These are phyloP conservation scores for Brachypterus glaber DNA, from an alignment of 2,888 invertebrate species.

Conservation along the genomic window DNA sequence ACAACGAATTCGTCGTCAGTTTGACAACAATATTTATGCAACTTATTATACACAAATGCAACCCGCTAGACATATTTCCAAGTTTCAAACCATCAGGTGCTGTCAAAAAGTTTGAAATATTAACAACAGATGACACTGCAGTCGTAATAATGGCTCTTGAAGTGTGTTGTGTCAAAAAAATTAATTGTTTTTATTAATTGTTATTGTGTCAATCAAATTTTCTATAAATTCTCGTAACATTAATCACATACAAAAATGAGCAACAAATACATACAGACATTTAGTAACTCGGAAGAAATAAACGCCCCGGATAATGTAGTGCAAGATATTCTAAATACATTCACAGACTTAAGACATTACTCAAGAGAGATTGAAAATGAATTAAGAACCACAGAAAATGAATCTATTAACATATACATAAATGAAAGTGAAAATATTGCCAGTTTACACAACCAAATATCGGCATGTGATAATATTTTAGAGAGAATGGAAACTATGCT, in stretches of 20 bases:
- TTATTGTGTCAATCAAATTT: constrained; percentile 14
- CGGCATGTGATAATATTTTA: constrained; percentile 89
- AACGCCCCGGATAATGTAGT: constrained; percentile 73
- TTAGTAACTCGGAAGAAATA: constrained; percentile 21
- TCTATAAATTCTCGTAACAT: constrained; percentile 2
- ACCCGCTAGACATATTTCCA: no score
- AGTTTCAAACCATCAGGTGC: no score
- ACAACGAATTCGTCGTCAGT: no score
- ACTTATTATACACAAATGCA: no score
- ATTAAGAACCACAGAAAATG: constrained; percentile 80
- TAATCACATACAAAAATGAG: constrained; percentile 13
- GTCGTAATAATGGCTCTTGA: no score
- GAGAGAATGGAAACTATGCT: constrained; percentile 73
- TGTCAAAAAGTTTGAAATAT: no score
- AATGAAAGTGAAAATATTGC: constrained; percentile 94
- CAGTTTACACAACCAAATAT: constrained; percentile 88
- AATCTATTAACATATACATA: constrained; percentile 82
- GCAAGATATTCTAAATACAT: constrained; percentile 86
- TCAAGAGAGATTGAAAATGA: constrained; percentile 89
- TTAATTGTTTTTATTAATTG: no score
- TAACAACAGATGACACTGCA: no score
- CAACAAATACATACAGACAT: constrained; percentile 24
- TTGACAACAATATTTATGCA: no score
- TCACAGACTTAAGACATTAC: constrained; percentile 89
- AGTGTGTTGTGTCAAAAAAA: no score